phyloP scores from a whole-genome alignment of 2,888 invertebrate species.

The Apodemia mormo region DNA sequence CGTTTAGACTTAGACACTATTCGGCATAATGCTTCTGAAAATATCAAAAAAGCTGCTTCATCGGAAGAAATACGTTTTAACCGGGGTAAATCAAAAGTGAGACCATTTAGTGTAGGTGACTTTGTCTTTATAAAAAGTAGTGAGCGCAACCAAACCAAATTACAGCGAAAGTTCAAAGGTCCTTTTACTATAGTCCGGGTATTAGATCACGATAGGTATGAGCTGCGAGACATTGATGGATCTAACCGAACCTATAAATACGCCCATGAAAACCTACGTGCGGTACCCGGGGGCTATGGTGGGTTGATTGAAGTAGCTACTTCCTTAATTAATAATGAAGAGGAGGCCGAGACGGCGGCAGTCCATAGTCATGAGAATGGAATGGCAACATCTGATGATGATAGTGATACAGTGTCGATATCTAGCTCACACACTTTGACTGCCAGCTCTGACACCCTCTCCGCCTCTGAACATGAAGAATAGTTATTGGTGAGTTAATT shows the following conservation, averaged over 20 bases:
- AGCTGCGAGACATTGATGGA: slow-evolving; percentile 24
- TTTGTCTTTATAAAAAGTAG: slow-evolving; percentile 34
- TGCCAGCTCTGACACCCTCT: slow-evolving; percentile 16
- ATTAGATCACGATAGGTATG: slow-evolving; percentile 30
- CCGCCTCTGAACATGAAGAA: slow-evolving; percentile 16
- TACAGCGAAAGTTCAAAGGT: slow-evolving; percentile 31
- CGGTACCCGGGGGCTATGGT: slow-evolving; percentile 26
- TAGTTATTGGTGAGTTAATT: background rate
- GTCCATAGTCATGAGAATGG: background rate
- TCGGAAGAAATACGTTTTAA: slow-evolving; percentile 19
- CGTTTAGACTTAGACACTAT: background rate
- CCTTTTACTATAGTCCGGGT: slow-evolving; percentile 23
- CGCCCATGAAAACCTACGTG: slow-evolving; percentile 34
- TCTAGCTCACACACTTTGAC: slow-evolving; percentile 11
- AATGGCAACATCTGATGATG: slow-evolving; percentile 2
- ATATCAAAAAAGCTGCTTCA: background rate
- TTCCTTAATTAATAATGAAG: background rate
- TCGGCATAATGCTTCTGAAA: background rate
- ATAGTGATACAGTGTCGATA: slow-evolving; percentile 9
- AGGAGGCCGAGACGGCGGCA: slow-evolving; percentile 7
- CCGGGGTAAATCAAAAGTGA: slow-evolving; percentile 24
- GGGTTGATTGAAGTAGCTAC: background rate
- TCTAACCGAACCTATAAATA: slow-evolving; percentile 31
- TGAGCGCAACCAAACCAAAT: slow-evolving; percentile 37
- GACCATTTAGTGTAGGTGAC: slow-evolving; percentile 32